A percentile compares a stretch with the other conserved stretches of the same genome.
These are phyloP conservation scores for Morone saxatilis DNA, from an alignment of 2,113 vertebrate genomes.

Conservation along the genomic window DNA sequence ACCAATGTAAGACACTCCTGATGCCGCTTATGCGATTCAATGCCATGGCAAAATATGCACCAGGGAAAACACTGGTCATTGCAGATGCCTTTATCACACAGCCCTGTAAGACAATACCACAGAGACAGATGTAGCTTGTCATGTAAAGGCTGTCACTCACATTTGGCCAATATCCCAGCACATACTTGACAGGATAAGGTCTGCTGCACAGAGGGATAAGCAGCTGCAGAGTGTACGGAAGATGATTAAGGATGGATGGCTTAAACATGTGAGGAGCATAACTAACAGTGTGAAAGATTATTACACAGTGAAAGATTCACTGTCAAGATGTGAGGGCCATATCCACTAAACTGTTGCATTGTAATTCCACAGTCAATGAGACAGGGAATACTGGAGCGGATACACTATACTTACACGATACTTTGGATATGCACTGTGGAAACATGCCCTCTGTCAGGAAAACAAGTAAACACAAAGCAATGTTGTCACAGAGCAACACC, in stretches of 20 bases:
- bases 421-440: too few species aligned
- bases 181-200: background rate
- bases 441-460: too few species aligned
- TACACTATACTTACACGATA: background rate
- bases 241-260: background rate
- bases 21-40: too few species aligned
- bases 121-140: slow-evolving; percentile 5
- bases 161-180: background rate
- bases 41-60: too few species aligned
- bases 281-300: background rate
- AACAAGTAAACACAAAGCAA: background rate
- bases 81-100: slow-evolving; percentile 31
- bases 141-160: slow-evolving; percentile 1
- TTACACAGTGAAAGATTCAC: background rate
- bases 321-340: background rate
- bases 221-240: background rate
- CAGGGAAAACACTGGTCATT: slow-evolving; percentile 8
- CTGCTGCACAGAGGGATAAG: background rate
- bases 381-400: background rate
- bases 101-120: background rate
- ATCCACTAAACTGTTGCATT: background rate
- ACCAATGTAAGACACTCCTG: too few species aligned
- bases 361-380: background rate
- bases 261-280: background rate
- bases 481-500: background rate